phyloP scores from a whole-genome alignment of 2,797 vertebrate species.

The Amphiprion clarkii region DNA sequence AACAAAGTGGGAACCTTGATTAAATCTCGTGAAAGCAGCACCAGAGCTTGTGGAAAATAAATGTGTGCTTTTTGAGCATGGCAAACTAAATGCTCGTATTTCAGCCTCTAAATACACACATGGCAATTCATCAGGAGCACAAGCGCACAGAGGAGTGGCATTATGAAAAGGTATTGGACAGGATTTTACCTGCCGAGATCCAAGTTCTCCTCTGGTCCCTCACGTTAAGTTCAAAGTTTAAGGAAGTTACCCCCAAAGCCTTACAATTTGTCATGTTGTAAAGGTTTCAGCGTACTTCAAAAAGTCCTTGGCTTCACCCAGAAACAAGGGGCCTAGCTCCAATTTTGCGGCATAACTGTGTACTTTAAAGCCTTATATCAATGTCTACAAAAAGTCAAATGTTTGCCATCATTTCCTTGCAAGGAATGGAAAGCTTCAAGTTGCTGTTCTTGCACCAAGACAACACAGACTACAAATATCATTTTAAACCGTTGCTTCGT shows the following conservation, averaged over 20 bases:
- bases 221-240: background rate
- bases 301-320: no score
- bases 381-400: no score
- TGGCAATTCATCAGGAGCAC: conserved; percentile 15
- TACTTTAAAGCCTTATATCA: no score
- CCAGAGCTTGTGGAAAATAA: background rate
- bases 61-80: background rate
- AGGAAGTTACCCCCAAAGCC: background rate
- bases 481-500: no score
- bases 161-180: conserved; percentile 2
- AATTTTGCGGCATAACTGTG: no score
- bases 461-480: no score
- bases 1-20: conserved; percentile 24
- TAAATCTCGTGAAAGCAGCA: conserved; percentile 20
- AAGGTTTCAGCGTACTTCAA: background rate
- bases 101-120: conserved; percentile 1
- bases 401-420: no score
- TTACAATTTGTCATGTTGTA: background rate
- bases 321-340: no score
- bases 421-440: no score
- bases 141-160: background rate
- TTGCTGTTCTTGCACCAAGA: no score
- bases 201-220: background rate
- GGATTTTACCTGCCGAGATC: background rate
- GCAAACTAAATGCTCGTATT: background rate